Percentiles rank a stretch among this genome's conserved stretches.
These are phyloP conservation scores for Cranoglanis bouderius DNA, from an alignment of 2,113 vertebrate species.

Conservation along the genomic window DNA sequence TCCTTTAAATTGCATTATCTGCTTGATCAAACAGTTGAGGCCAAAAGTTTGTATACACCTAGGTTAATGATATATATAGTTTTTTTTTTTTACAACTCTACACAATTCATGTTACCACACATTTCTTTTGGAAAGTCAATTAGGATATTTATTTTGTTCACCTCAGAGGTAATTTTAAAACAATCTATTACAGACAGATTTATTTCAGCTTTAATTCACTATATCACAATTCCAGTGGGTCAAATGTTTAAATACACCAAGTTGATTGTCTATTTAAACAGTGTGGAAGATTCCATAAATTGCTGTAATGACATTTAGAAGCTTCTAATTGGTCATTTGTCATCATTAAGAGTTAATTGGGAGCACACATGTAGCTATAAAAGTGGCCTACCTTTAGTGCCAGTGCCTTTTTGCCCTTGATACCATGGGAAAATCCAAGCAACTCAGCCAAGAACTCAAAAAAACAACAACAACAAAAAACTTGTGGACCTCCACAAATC, in stretches of 20 bases:
- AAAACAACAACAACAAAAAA: not conserved
- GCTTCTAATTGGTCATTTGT: not conserved
- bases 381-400: not conserved
- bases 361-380: not conserved
- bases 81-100: no score
- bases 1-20: not conserved
- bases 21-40: not conserved
- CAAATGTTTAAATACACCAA: not conserved
- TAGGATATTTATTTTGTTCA: not conserved
- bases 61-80: not conserved
- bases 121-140: not conserved
- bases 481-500: not conserved
- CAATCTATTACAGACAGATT: not conserved
- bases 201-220: not conserved
- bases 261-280: not conserved
- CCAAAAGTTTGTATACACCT: not conserved
- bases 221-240: not conserved
- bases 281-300: not conserved
- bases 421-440: not conserved
- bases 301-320: not conserved
- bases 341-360: not conserved
- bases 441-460: not conserved
- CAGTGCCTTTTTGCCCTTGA: not conserved
- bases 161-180: not conserved
- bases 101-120: not conserved